These are phyloP conservation scores for Lucifuga dentata DNA, from an alignment of 2,113 vertebrate species.

Conservation along the genomic window DNA sequence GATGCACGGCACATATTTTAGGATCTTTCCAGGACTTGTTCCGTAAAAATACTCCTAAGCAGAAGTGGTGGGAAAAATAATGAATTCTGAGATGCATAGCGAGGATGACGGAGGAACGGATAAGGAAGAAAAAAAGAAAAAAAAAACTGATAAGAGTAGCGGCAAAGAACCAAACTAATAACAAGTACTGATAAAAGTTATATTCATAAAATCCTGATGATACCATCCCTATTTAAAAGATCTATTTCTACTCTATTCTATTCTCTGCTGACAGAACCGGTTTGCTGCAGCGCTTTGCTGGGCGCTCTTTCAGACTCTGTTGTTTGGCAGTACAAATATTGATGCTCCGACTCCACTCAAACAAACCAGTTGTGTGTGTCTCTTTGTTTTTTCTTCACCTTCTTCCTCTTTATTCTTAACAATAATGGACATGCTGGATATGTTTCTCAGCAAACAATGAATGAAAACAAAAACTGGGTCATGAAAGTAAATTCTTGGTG, in stretches of 20 bases:
- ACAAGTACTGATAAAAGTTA: no score
- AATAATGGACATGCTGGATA: not conserved
- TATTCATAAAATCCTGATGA: no score
- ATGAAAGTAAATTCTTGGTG: conserved; percentile 21
- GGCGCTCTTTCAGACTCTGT: conserved; percentile 30
- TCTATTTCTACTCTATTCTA: not conserved
- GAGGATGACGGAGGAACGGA: no score
- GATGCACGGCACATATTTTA: not conserved
- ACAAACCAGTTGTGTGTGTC: conserved; percentile 44
- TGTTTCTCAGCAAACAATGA: conserved; percentile 15
- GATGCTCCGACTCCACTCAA: conserved; percentile 10
- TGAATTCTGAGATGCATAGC: no score
- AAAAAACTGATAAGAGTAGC: no score
- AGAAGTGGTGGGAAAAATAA: no score
- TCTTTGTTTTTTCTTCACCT: conserved; percentile 24
- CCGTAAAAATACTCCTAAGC: not conserved
- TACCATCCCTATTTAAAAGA: no score
- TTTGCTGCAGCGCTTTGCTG: conserved; percentile 36
- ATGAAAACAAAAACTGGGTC: not conserved
- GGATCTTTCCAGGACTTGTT: not conserved
- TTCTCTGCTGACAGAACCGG: conserved; percentile 33
- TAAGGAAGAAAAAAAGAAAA: no score
- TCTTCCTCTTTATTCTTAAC: conserved; percentile 34
- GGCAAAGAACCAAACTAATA: no score
- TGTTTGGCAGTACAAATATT: conserved; percentile 62